Base-by-base conservation (phyloP, 2,888 invertebrate genomes). In the Apodemia zela region DNA sequence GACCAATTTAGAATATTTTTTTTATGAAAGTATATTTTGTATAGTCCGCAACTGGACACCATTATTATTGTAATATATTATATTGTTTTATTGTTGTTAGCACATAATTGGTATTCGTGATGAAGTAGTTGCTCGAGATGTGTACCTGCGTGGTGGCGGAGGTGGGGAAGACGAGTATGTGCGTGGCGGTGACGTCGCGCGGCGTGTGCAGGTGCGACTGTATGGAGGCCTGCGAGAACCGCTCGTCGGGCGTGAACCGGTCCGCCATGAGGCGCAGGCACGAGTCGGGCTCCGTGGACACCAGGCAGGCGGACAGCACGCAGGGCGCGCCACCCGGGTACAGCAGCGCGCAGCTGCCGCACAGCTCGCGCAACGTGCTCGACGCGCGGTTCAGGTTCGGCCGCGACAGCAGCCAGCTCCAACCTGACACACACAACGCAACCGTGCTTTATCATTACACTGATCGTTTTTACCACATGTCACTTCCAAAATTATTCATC, bases 121-220 rank as follows among this genome's bases (percentile, higher is more conserved):
- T n/a, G n/a, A n/a, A n/a, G n/a, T n/a, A n/a, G n/a, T n/a, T n/a
- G 25, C 6, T 29, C 0, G 29, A 7, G 33, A 8, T 33, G 17
- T 21, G 49, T 63, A 96, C 96, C 94, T 97, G 97, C 66, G 98
- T 97, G 65, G 97, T 97, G 57, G 98, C 98, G 67, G 97, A 98
- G 51, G 98, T 99, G 61, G 99, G 99, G 91, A 99, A 99, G 73
- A 99, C 99, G 73, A 99, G 94, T 73, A 99, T 99, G 84, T 99
- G 99, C 66, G 99, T 99, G 83, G 97, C 97, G 65, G 98, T 97
- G 69, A 98, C 97, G 89, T 99, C 99, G 70, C 98, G 95, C 7
- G 99, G 99, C 66, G 99, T 99, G 74, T 97, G 97, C 75, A 99
- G 93, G 72, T 97, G 96, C 78, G 96, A 96, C 85, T 97, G 97